A percentile compares a stretch with the other conserved stretches of the same genome.
These are phyloP conservation scores for Microtus pennsylvanicus DNA, from an alignment of 2,113 vertebrate species.

Conservation along the genomic window DNA sequence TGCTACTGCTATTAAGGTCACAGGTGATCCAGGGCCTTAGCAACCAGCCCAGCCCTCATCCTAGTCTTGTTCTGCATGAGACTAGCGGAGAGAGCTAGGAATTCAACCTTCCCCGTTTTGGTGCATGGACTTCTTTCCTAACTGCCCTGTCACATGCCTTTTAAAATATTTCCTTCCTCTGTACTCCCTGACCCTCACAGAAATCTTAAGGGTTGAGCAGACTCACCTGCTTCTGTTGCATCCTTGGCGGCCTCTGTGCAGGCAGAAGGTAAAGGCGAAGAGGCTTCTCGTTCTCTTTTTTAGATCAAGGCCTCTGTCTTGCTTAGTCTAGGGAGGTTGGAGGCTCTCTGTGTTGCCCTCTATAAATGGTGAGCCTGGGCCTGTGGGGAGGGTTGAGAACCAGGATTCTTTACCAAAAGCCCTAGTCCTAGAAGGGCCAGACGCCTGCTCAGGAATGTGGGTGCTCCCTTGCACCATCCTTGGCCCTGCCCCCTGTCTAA, in stretches of 20 bases:
- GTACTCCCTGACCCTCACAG: not conserved
- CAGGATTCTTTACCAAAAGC: not conserved
- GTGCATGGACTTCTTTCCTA: not conserved
- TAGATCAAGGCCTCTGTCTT: not conserved
- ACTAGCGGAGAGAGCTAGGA: not conserved
- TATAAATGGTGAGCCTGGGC: not conserved
- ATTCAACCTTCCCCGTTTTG: not conserved
- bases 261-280: not conserved
- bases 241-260: not conserved
- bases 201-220: not conserved
- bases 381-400: too few species aligned
- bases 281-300: not conserved
- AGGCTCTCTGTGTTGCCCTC: not conserved
- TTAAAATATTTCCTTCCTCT: not conserved
- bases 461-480: not conserved
- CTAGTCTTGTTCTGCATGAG: not conserved
- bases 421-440: not conserved
- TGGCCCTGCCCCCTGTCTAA: fast-evolving
- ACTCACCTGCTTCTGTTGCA: not conserved
- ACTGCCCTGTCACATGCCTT: not conserved
- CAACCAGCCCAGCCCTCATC: not conserved
- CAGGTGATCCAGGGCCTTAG: not conserved
- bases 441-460: not conserved
- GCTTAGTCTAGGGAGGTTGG: not conserved
- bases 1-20: not conserved